A percentile compares a stretch with the other conserved stretches of the same genome.
phyloP scores from a whole-genome alignment of 2,888 invertebrate genomes.

The Drosophila formosana region DNA sequence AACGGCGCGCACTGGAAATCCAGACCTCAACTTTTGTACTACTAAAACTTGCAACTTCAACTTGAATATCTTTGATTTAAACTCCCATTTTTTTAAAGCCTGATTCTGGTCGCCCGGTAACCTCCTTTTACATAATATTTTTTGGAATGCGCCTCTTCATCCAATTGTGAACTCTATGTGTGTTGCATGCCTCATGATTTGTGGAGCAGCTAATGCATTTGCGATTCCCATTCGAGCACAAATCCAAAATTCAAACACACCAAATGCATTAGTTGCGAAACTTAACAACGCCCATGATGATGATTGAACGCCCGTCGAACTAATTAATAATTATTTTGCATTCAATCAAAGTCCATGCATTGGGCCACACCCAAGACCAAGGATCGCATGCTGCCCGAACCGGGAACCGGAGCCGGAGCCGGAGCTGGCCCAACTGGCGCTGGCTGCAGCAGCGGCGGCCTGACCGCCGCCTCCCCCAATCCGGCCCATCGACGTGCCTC shows the following conservation, averaged over 20 bases:
- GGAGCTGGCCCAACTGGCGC: slow-evolving; percentile 70
- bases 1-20: slow-evolving; percentile 16
- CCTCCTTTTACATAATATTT: slow-evolving; percentile 30
- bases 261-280: slow-evolving; percentile 43
- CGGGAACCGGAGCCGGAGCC: slow-evolving; percentile 80
- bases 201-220: slow-evolving; percentile 45
- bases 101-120: slow-evolving; percentile 50
- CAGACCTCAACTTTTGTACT: slow-evolving; percentile 16
- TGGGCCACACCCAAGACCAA: slow-evolving; percentile 96
- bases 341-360: slow-evolving; percentile 91
- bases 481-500: slow-evolving; percentile 91
- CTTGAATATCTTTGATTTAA: slow-evolving; percentile 40
- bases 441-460: slow-evolving; percentile 86
- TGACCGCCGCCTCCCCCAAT: slow-evolving; percentile 87
- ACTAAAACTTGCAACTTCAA: not conserved
- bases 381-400: slow-evolving; percentile 92
- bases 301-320: slow-evolving; percentile 5
- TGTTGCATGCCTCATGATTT: slow-evolving; percentile 44
- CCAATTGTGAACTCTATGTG: slow-evolving; percentile 40
- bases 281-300: not conserved
- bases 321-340: slow-evolving; percentile 36
- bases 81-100: slow-evolving; percentile 43
- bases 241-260: slow-evolving; percentile 11
- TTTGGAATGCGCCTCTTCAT: slow-evolving; percentile 70
- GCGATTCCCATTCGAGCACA: slow-evolving; percentile 24